These are phyloP conservation scores for Brachionus rubens DNA, from an alignment of 1,140 invertebrate genomes.

Conservation along the genomic window DNA sequence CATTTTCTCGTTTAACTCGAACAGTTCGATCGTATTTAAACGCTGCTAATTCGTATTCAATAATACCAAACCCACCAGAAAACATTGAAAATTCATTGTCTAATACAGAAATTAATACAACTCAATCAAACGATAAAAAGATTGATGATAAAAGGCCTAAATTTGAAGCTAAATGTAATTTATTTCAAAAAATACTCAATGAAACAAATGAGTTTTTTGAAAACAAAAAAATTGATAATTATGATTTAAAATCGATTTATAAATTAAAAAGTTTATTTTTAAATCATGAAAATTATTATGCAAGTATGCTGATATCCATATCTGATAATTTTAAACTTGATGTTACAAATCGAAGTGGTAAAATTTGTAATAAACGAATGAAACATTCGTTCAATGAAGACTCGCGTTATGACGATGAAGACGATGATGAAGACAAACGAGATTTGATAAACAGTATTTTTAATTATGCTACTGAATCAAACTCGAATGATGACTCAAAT, in stretches of 20 bases:
- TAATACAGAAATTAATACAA: not conserved
- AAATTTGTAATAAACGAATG: conserved; percentile 18
- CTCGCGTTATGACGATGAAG: not conserved
- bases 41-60: not conserved
- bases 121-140: not conserved
- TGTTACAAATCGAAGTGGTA: not conserved
- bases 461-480: no score
- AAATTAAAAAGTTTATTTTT: not conserved
- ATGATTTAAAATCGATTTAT: not conserved
- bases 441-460: not conserved
- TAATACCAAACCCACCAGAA: not conserved
- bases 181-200: conserved; percentile 2
- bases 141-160: not conserved
- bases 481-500: not conserved
- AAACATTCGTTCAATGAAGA: conserved; percentile 33
- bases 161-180: conserved; percentile 21
- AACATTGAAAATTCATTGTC: not conserved
- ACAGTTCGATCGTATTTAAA: conserved; percentile 16
- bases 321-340: conserved; percentile 33
- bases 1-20: not conserved
- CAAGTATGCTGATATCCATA: conserved; percentile 3
- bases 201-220: not conserved
- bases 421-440: not conserved
- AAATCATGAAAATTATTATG: conserved; percentile 29
- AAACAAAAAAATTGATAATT: not conserved